Conservation (phyloP, 2,797 vertebrate species). For the Chrosomus eos region DNA sequence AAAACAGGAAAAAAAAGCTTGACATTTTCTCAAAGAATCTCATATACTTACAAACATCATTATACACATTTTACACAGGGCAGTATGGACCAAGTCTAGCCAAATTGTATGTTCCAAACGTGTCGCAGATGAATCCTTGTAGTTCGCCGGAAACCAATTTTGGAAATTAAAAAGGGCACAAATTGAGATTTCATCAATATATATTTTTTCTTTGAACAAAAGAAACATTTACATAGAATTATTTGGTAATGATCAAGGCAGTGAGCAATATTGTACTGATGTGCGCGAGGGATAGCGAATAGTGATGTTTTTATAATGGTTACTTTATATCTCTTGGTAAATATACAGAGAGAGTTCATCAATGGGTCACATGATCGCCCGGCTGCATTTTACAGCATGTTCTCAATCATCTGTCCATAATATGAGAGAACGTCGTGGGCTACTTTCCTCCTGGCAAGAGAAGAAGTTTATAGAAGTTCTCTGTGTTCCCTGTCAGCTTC, state of each 20-base stretch:
- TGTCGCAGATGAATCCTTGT: neutral
- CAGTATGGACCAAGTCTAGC: neutral
- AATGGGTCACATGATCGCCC: neutral
- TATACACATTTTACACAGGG: conserved; percentile 46
- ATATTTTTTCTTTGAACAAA: conserved; percentile 19
- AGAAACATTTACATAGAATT: conserved; percentile 33
- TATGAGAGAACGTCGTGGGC: neutral
- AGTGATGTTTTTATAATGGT: conserved; percentile 22
- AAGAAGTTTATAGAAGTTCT: neutral
- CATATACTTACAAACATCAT: conserved; percentile 41
- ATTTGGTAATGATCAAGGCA: conserved; percentile 25
- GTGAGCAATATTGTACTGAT: conserved; percentile 28
- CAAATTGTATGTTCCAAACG: neutral
- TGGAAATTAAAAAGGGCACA: conserved; percentile 23
- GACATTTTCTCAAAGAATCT: conserved; percentile 34
- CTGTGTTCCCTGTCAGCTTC: neutral
- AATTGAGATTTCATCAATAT: conserved; percentile 16
- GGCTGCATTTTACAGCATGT: conserved; percentile 4
- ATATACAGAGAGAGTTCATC: conserved; percentile 48
- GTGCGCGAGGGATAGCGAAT: neutral
- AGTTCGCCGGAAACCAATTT: neutral
- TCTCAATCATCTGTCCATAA: neutral
- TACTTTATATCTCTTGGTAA: conserved; percentile 25
- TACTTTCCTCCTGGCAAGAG: neutral
- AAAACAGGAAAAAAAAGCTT: conserved; percentile 31